Evolutionary conservation across 2,113 vertebrate genomes (phyloP).

Genomic region (Nerophis lumbriciformis): DNA sequence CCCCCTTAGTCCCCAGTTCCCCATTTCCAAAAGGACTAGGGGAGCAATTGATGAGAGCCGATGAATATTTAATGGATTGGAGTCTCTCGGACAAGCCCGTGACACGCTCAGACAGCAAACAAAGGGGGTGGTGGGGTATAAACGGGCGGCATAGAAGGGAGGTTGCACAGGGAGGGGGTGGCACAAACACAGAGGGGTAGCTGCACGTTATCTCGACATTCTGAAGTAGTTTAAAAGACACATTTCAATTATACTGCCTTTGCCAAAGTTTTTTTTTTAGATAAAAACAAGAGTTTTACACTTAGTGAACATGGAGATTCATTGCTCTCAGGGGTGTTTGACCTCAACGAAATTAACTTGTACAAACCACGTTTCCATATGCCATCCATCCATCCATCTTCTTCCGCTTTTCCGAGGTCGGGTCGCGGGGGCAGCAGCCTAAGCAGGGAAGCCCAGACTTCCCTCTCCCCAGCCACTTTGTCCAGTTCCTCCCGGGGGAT

Average conservation of each 20-base stretch:
- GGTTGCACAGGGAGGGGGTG: constrained; percentile 38
- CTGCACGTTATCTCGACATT: background rate
- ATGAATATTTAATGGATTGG: constrained; percentile 69
- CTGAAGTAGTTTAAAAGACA: background rate
- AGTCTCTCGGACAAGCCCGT: constrained; percentile 63
- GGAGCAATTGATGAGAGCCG: constrained; percentile 68
- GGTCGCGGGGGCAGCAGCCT: no score
- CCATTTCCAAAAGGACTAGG: constrained; percentile 49
- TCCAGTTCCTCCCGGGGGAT: no score
- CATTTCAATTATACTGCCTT: background rate
- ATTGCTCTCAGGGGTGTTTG: constrained; percentile 5
- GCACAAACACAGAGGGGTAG: constrained; percentile 32
- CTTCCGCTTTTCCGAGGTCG: no score
- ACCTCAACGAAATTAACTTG: constrained; percentile 2
- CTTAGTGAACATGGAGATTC: constrained; percentile 9
- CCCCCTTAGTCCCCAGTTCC: background rate
- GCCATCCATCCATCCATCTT: no score
- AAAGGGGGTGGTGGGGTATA: constrained; percentile 31
- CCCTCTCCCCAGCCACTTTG: no score
- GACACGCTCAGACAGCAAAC: constrained; percentile 53
- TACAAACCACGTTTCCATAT: no score
- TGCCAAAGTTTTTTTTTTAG: background rate
- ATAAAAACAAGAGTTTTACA: constrained; percentile 12
- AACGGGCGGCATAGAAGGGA: constrained; percentile 26
- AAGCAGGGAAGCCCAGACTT: no score